Percentiles rank a stretch among this genome's conserved stretches.
Conservation (phyloP, 2,113 vertebrate species). For the Pseudopodoces humilis region DNA sequence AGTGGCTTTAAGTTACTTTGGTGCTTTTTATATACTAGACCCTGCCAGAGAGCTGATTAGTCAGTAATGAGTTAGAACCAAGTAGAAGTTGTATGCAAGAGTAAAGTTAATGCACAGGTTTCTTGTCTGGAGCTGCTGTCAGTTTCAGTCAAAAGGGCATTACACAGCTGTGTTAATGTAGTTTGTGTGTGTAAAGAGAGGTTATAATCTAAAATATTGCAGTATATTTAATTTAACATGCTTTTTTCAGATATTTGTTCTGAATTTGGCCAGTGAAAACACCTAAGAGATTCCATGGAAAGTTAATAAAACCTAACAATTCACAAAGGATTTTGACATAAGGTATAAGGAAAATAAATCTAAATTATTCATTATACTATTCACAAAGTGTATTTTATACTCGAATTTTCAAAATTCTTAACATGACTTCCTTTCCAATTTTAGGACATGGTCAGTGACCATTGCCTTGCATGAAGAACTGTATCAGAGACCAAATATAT, state of each 20-base stretch:
- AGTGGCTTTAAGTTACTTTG: slow-evolving; percentile 2
- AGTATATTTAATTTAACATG: neutral
- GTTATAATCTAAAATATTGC: neutral
- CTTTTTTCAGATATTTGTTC: neutral
- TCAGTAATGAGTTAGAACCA: neutral
- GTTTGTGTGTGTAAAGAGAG: neutral
- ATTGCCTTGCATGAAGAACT: neutral
- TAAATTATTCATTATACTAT: neutral
- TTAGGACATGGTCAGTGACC: neutral
- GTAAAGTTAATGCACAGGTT: neutral
- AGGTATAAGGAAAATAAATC: neutral
- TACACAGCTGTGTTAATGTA: neutral
- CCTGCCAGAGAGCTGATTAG: neutral
- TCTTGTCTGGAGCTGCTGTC: neutral
- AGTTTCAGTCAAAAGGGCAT: neutral
- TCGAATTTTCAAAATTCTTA: neutral
- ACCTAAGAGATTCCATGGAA: neutral
- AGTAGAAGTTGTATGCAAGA: neutral
- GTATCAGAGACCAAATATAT: neutral
- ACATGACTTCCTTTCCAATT: neutral
- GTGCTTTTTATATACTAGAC: neutral
- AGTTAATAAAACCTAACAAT: neutral
- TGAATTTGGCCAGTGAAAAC: neutral
- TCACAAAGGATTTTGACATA: neutral
- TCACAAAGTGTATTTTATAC: neutral